A percentile compares a stretch with the other conserved stretches of the same genome.
Conservation (phyloP, 2,797 vertebrate genomes). For the Pseudomugil tenellus region DNA sequence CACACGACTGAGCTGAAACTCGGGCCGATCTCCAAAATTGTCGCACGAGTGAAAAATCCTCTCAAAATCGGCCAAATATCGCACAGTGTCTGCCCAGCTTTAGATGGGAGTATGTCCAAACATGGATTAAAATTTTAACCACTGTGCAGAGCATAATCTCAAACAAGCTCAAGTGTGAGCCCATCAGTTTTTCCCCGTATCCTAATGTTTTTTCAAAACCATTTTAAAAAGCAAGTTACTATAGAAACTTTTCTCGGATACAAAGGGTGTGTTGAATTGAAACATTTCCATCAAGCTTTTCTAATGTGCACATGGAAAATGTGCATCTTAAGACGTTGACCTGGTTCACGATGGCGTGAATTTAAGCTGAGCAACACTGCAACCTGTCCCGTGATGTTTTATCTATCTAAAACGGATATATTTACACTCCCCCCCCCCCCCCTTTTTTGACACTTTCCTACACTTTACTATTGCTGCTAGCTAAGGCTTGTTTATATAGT, state of each 20-base stretch:
- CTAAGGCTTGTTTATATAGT: conserved; percentile 61
- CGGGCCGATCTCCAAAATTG: too few species aligned
- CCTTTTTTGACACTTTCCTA: too few species aligned
- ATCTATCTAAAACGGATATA: conserved; percentile 3
- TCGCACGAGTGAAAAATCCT: too few species aligned
- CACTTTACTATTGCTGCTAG: conserved; percentile 55
- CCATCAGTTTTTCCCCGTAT: neutral
- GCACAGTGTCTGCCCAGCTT: too few species aligned
- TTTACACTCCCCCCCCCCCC: conserved; percentile 5
- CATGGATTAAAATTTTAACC: neutral
- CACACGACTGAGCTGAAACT: too few species aligned
- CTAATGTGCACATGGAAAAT: neutral
- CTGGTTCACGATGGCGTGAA: neutral
- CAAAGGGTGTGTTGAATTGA: too few species aligned
- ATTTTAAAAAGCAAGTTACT: neutral
- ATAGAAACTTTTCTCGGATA: neutral
- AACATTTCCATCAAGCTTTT: neutral
- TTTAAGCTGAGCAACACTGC: neutral
- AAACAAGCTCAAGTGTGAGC: neutral
- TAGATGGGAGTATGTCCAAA: too few species aligned
- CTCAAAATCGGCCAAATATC: too few species aligned
- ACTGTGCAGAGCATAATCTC: neutral
- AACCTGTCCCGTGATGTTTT: neutral
- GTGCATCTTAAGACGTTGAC: neutral
- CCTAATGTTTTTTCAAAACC: neutral